Percentiles rank a stretch among this genome's conserved stretches.
These are phyloP conservation scores for Argynnis bischoffii DNA, from an alignment of 2,888 invertebrate species.

Conservation along the genomic window DNA sequence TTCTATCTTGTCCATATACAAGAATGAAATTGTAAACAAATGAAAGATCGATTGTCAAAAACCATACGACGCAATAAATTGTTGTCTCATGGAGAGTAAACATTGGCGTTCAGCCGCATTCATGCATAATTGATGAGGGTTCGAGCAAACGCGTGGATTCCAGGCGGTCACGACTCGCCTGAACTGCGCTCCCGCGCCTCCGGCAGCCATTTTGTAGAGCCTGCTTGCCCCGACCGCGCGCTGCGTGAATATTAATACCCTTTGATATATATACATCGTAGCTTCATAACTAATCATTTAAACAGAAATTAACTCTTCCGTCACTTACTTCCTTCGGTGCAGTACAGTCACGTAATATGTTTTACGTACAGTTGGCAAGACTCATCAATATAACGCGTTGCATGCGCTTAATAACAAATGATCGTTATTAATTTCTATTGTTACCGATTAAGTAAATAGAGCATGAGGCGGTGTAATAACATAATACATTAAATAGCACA, in stretches of 20 bases:
- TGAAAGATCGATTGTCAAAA: conserved; percentile 61
- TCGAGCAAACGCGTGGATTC: conserved; percentile 76
- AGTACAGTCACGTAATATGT: conserved; percentile 51
- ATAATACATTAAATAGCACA: conserved; percentile 70
- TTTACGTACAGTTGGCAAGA: conserved; percentile 49
- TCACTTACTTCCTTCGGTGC: conserved; percentile 55
- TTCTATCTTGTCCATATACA: conserved; percentile 7
- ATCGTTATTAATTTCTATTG: conserved; percentile 77
- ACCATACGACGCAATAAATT: conserved; percentile 80
- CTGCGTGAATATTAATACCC: conserved; percentile 72
- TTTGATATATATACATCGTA: conserved; percentile 55
- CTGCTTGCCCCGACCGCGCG: conserved; percentile 65
- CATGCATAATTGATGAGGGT: conserved; percentile 82
- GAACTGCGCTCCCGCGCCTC: conserved; percentile 66
- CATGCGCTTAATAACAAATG: conserved; percentile 70
- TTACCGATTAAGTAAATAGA: conserved; percentile 73
- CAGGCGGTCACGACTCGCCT: conserved; percentile 76
- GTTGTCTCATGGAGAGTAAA: conserved; percentile 79
- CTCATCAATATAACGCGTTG: conserved; percentile 61
- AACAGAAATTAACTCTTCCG: conserved; percentile 6
- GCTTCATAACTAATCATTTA: conserved; percentile 5
- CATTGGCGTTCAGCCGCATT: conserved; percentile 78
- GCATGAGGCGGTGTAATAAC: conserved; percentile 68
- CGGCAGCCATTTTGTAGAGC: conserved; percentile 79
- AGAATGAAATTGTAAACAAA: conserved; percentile 20